phyloP scores from a whole-genome alignment of 30 jellyfish, hydroid and myxozoan species.

The Chironex yamaguchii region DNA sequence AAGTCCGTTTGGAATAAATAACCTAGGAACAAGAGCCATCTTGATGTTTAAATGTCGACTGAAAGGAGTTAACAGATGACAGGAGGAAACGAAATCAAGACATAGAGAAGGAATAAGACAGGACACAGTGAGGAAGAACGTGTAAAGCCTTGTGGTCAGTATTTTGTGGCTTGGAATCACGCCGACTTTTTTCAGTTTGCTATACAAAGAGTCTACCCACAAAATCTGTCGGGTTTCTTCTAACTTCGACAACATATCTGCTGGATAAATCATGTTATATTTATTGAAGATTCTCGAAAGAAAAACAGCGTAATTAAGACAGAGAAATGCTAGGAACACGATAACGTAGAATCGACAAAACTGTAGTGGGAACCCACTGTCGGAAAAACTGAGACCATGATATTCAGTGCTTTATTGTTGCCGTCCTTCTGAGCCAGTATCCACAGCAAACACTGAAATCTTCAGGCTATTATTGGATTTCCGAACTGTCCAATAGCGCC shows the following conservation, averaged over 20 bases:
- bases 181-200: slow-evolving; percentile 72
- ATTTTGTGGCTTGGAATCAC: slow-evolving; percentile 80
- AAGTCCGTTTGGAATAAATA: neutral
- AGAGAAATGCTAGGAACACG: neutral
- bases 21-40: neutral
- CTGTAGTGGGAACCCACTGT: no score
- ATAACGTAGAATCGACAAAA: no score
- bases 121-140: slow-evolving; percentile 36
- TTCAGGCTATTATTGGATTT: neutral
- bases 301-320: no score
- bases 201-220: slow-evolving; percentile 72
- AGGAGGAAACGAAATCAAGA: neutral
- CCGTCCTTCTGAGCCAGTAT: slow-evolving; percentile 2
- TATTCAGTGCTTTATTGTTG: slow-evolving; percentile 40
- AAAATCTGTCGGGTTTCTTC: slow-evolving; percentile 15
- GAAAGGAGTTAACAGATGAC: neutral
- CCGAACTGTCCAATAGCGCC: neutral
- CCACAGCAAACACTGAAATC: neutral
- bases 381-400: no score
- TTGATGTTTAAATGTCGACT: neutral
- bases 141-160: slow-evolving; percentile 55
- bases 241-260: neutral
- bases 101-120: neutral
- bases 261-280: neutral
- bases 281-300: neutral